Base-by-base conservation (phyloP, 2,797 vertebrate genomes). In the Periparus ater region DNA sequence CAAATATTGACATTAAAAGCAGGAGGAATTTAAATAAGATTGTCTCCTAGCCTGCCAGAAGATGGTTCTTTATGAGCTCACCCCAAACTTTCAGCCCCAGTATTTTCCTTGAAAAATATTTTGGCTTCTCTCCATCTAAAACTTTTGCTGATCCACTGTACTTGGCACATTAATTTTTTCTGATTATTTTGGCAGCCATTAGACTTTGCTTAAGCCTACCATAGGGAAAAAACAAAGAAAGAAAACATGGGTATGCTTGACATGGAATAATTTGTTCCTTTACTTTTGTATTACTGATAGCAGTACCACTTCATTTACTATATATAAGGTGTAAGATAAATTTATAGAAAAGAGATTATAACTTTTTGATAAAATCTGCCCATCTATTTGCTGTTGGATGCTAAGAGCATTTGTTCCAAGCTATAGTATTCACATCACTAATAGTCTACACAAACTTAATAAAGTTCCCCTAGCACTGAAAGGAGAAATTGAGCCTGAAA, bases 111-210 rank as follows among this genome's bases (percentile, higher is more conserved):
- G 57, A 83, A 94, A 92, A 77, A 45, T 62, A 51, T 76, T 92
- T 96, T 97, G 94, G 85, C 89, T 94, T 94, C 17, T 79, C 40
- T 87, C 93, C 95, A 95, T 81, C 47, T 84, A 93, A 95, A 96
- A 88, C 71, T 16, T 95, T 85, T 72, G 6, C 47, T 85, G 61
- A 85, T 93, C 85, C 81, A 71, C 63, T 77, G 20, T 76, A 78
- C 60, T 91, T 91, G 84, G 60, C 73, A 89, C 32, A 82, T 79
- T 84, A 54, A n/a, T 68, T 81, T 91, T 90, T 81, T 91, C 10
- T 93, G 66, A 94, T 93, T 62, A 74, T 77, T 96, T 96, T 95
- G 93, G 82, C 90, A 95, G 38, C 11, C 27, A 48, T 75, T 88
- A 85, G 50, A 55, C 25, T 50, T 68, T 88, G 55, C 26, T 44